Evolutionary conservation across 2,797 vertebrate genomes (phyloP), one percentile per base, ranked within the genome.

Genomic region (Staurois parvus): DNA sequence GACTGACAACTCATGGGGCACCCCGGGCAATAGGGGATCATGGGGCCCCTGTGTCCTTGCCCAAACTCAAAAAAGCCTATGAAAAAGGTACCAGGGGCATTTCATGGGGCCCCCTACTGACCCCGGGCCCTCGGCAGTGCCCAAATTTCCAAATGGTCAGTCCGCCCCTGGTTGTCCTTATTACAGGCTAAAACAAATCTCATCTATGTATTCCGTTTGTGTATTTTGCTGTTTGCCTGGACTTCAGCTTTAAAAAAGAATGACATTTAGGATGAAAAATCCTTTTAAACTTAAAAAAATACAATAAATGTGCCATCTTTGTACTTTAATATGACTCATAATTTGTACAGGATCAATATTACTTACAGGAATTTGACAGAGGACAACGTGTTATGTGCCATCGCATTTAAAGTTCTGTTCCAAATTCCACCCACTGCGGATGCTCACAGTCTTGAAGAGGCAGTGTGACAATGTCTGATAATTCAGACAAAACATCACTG

Each of bases 391-490:
- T 86, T 78, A 78, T 66, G 67, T 81, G 84, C 74, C 67, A 81
- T 82, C 81, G 76, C 45, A 82, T 77, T 82, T 52, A 48, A 82
- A 78, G 34, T 72, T 82, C 74, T 86, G 79, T 82, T 86, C 85
- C 85, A 86, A 73, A 37, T 56, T 62, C 64, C 85, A 30, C 85
- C 85, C 85, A 86, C 85, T 62, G 40, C 48, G 40, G 56, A 77
- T 72, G 69, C 68, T 77, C 74, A 62, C 67, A 76, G 40, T 81
- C 84, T 85, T 78, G 79, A 83, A 86, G 85, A 82, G 85, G 75
- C 85, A 82, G 85, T 67, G 85, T 83, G 80, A 86, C 85, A 86
- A 78, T 82, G 85, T 86, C 85, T 86, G 85, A 86, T 78, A 86
- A 82, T 86, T 86, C 85, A 86, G 85, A 86, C 85, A 86, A 86